Conservation (phyloP, 2,797 vertebrate genomes). For the Gymnocypris eckloni region DNA sequence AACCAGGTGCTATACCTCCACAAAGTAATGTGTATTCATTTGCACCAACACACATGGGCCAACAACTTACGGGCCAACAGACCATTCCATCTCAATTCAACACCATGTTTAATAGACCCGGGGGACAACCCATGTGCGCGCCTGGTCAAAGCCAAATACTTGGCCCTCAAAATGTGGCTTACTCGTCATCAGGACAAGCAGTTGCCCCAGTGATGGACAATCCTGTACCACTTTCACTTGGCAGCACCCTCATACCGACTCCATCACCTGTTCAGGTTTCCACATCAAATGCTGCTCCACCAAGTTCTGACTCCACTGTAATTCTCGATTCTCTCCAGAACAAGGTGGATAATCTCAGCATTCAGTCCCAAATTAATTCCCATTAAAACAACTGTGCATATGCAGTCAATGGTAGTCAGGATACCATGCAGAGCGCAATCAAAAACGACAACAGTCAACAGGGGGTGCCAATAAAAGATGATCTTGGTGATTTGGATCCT, state of each 20-base stretch:
- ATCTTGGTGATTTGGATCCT: conserved; percentile 27
- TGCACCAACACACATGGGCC: conserved; percentile 56
- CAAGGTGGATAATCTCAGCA: conserved; percentile 47
- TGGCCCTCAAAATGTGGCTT: conserved; percentile 55
- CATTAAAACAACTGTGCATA: background rate
- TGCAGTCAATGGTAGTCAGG: background rate
- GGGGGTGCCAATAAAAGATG: background rate
- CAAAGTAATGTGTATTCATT: conserved; percentile 31
- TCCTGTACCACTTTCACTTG: conserved; percentile 46
- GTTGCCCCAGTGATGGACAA: conserved; percentile 49
- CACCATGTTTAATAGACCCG: conserved; percentile 57
- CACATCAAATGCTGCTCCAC: background rate
- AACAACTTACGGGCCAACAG: conserved; percentile 39
- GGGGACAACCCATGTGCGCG: conserved; percentile 17
- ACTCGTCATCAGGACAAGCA: conserved; percentile 45
- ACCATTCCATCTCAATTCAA: conserved; percentile 59
- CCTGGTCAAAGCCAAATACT: conserved; percentile 41
- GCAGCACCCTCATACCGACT: conserved; percentile 50
- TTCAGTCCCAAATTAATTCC: conserved; percentile 25
- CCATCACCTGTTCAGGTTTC: conserved; percentile 51
- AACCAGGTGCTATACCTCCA: conserved; percentile 34
- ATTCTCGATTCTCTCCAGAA: conserved; percentile 33
- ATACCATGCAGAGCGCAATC: background rate
- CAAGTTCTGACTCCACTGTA: background rate
- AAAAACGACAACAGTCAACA: background rate